These are phyloP conservation scores for Stratiolaelaps scimitus DNA, from an alignment of 1,140 invertebrate species.

Conservation along the genomic window DNA sequence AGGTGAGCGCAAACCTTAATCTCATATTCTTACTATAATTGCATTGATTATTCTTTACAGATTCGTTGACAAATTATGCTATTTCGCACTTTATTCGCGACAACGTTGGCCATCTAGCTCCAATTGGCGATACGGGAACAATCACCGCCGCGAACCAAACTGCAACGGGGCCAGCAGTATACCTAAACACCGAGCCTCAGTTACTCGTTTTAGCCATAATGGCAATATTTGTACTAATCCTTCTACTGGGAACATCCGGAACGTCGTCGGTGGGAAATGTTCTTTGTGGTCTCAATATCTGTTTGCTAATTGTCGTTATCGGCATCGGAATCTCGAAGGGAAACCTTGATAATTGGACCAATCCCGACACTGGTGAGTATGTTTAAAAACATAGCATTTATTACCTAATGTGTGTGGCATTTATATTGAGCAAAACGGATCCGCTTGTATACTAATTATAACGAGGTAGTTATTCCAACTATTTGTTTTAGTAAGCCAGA, in stretches of 20 bases:
- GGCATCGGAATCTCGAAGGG: conserved; percentile 65
- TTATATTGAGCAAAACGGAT: too few relatives aligned
- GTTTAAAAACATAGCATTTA: background rate
- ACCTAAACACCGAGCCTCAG: conserved; percentile 32
- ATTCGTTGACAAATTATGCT: background rate
- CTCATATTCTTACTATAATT: too few relatives aligned
- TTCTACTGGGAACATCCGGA: conserved; percentile 65
- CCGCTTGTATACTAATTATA: too few relatives aligned
- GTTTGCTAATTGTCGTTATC: conserved; percentile 49
- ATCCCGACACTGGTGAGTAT: conserved; percentile 37
- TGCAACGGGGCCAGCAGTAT: background rate
- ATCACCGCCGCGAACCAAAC: too few relatives aligned
- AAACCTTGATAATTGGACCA: conserved; percentile 63
- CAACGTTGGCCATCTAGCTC: background rate
- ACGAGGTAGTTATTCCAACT: too few relatives aligned
- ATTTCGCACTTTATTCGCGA: background rate
- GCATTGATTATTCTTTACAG: background rate
- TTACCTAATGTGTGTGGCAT: too few relatives aligned
- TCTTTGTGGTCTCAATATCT: conserved; percentile 52
- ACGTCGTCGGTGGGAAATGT: conserved; percentile 68
- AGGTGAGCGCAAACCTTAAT: too few relatives aligned
- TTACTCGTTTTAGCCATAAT: conserved; percentile 38
- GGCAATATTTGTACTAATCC: conserved; percentile 38
- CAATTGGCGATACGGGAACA: background rate
- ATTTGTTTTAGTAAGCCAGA: too few relatives aligned